These are phyloP conservation scores for Amphiprion clarkii DNA, from an alignment of 2,797 vertebrate genomes.

Conservation along the genomic window DNA sequence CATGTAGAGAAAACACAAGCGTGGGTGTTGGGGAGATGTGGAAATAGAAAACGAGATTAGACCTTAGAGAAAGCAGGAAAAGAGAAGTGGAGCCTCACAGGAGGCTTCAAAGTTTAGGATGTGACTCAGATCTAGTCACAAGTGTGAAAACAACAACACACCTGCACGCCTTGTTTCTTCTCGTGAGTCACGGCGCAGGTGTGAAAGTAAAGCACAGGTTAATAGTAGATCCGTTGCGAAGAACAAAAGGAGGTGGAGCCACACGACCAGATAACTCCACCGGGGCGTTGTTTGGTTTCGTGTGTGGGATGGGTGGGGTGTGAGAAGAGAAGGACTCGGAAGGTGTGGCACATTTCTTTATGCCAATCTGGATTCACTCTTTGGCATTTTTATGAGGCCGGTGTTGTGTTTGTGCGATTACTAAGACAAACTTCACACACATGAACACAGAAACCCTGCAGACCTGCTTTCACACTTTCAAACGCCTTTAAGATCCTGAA, in stretches of 20 bases:
- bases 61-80: slow-evolving; percentile 24
- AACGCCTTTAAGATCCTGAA: background rate
- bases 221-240: slow-evolving; percentile 11
- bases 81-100: slow-evolving; percentile 25
- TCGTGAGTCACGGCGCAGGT: slow-evolving; percentile 52
- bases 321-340: slow-evolving; percentile 29
- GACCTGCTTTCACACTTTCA: background rate
- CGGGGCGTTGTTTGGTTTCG: slow-evolving; percentile 46
- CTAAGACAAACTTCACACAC: too few species aligned
- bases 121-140: slow-evolving; percentile 52
- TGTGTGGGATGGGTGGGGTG: slow-evolving; percentile 45
- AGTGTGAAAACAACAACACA: slow-evolving; percentile 28
- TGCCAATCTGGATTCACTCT: slow-evolving; percentile 7
- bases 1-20: background rate
- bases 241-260: background rate
- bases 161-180: slow-evolving; percentile 21
- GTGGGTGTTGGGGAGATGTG: background rate
- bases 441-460: background rate
- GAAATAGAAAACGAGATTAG: slow-evolving; percentile 10
- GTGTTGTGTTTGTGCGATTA: slow-evolving; percentile 14
- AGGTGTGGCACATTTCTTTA: slow-evolving; percentile 44
- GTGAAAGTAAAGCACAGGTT: slow-evolving; percentile 42
- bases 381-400: background rate
- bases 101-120: slow-evolving; percentile 32
- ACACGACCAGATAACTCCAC: slow-evolving; percentile 1